Evolutionary conservation across 2,113 vertebrate species (phyloP).

Genomic region (Odocoileus hemionus): DNA sequence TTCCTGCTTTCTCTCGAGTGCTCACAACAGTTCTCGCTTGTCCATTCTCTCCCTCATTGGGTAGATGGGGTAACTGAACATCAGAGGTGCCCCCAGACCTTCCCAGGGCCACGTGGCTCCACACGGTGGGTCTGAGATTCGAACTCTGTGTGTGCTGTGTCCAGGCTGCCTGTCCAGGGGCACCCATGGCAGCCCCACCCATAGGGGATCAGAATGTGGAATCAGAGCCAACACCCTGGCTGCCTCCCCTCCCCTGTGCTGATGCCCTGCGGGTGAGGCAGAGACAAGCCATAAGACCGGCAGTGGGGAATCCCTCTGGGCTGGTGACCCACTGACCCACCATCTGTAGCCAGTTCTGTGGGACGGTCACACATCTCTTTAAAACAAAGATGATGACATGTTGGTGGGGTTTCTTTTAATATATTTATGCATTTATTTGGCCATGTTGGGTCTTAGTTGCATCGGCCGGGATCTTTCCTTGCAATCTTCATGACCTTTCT

Average conservation of each 20-base stretch:
- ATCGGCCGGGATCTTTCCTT: neutral
- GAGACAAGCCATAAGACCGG: slow-evolving; percentile 9
- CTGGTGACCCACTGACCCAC: neutral
- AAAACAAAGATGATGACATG: neutral
- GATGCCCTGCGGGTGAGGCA: neutral
- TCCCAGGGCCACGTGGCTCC: neutral
- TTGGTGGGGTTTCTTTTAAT: neutral
- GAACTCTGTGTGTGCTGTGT: neutral
- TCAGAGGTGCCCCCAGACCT: neutral
- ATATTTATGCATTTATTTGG: neutral
- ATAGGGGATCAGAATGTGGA: neutral
- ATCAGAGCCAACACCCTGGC: fast-evolving
- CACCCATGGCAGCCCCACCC: neutral
- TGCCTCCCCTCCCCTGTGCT: neutral
- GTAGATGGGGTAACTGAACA: neutral
- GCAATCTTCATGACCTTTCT: neutral
- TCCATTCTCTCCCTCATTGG: fast-evolving
- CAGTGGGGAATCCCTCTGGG: neutral
- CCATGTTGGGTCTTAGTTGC: neutral
- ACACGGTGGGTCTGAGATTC: neutral
- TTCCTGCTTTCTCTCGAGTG: neutral
- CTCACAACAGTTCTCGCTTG: neutral
- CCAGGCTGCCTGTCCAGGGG: neutral
- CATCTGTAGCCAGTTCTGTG: neutral
- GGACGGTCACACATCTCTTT: neutral